Evolutionary conservation across 1,140 invertebrate genomes (phyloP).

Genomic region (Orius laevigatus): DNA sequence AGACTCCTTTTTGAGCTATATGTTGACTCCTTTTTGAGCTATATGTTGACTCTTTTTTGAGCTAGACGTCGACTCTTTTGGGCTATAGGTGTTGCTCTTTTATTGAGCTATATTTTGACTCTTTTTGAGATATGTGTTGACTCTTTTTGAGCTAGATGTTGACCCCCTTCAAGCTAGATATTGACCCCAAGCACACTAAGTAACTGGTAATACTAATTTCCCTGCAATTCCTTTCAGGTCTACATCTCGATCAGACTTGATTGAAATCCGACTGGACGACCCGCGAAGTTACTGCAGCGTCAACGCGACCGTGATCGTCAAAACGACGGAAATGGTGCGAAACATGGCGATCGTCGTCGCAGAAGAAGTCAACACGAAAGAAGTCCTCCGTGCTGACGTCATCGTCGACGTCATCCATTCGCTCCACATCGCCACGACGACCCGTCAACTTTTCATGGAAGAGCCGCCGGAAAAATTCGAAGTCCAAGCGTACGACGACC

Average conservation of each 20-base stretch:
- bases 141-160: no score
- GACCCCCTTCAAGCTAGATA: no score
- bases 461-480: slow-evolving; percentile 93
- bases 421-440: slow-evolving; percentile 77
- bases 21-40: no score
- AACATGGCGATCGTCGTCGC: slow-evolving; percentile 80
- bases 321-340: slow-evolving; percentile 49
- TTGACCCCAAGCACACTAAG: no score
- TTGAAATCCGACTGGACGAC: slow-evolving; percentile 54
- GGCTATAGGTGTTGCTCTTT: no score
- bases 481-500: slow-evolving; percentile 74
- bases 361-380: slow-evolving; percentile 62
- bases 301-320: slow-evolving; percentile 57
- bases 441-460: slow-evolving; percentile 80
- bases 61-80: no score
- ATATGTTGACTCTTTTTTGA: no score
- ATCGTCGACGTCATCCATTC: slow-evolving; percentile 75
- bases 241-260: slow-evolving; percentile 61
- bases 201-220: slow-evolving; percentile 14
- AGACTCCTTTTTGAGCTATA: no score
- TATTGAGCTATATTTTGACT: no score
- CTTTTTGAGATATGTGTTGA: no score
- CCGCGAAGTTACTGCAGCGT: slow-evolving; percentile 53
- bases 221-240: slow-evolving; percentile 39
- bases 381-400: slow-evolving; percentile 78